Conservation (phyloP, 2,888 invertebrate genomes). For the Uloborus plumipes region DNA sequence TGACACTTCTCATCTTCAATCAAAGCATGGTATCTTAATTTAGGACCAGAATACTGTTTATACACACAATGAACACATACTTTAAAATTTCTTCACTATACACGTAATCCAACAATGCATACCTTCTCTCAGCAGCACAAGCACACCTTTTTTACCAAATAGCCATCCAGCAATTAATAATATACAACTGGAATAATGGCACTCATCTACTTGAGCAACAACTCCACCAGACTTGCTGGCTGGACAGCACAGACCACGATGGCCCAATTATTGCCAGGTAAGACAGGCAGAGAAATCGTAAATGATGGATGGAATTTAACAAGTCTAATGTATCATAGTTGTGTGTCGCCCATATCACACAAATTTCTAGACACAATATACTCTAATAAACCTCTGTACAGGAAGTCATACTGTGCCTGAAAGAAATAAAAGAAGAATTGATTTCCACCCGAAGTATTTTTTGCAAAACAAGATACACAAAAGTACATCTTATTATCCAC, state of each 20-base stretch:
- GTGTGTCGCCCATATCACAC: constrained; percentile 67
- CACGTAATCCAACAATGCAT: constrained; percentile 12
- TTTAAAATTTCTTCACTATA: constrained; percentile 13
- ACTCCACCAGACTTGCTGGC: constrained; percentile 57
- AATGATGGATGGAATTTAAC: constrained; percentile 61
- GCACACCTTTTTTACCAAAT: constrained; percentile 17
- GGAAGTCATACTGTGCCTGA: constrained; percentile 92
- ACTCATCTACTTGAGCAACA: constrained; percentile 63
- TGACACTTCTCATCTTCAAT: constrained; percentile 2
- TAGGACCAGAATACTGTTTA: constrained; percentile 19
- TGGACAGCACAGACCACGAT: constrained; percentile 47
- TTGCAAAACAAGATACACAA: too few relatives aligned
- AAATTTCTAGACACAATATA: constrained; percentile 67
- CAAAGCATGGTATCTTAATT: constrained; percentile 26
- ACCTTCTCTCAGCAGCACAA: constrained; percentile 17
- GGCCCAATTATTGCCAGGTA: constrained; percentile 56
- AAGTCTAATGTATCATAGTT: constrained; percentile 63
- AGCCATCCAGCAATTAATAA: constrained; percentile 42
- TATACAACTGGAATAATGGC: constrained; percentile 48
- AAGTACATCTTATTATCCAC: too few relatives aligned
- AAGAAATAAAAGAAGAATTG: constrained; percentile 66
- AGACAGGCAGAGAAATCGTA: constrained; percentile 56
- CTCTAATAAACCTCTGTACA: constrained; percentile 85
- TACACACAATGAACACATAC: constrained; percentile 14
- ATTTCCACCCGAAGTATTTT: too few relatives aligned